Evolutionary conservation across 2,888 invertebrate genomes (phyloP).

Genomic region (Pedicia rivosa): DNA sequence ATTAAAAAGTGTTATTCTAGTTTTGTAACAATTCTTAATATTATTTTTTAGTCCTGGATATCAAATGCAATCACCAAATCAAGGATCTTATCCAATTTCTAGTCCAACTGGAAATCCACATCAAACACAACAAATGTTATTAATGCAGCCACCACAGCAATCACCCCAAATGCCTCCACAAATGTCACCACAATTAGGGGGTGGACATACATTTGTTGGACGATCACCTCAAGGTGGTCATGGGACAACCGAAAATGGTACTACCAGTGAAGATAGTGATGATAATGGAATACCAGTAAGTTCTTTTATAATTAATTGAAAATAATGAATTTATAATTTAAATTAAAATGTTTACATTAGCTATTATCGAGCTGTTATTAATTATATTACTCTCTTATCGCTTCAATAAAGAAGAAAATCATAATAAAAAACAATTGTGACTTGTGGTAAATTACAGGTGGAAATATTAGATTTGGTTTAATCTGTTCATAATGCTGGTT

Average conservation of each 20-base stretch:
- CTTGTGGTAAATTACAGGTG: no score
- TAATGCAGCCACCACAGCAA: conserved; percentile 24
- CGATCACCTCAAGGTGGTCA: conserved; percentile 45
- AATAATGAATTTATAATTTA: no score
- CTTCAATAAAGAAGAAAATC: no score
- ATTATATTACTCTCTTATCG: no score
- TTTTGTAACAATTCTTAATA: not conserved
- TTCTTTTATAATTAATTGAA: no score
- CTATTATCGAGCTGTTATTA: no score
- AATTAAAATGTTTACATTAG: no score
- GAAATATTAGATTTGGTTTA: no score
- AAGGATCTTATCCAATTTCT: conserved; percentile 4
- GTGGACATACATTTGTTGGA: conserved; percentile 16
- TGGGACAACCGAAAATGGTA: conserved; percentile 39
- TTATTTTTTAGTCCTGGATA: conserved; percentile 2
- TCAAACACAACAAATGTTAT: conserved; percentile 21
- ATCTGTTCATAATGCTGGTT: no score
- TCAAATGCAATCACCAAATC: conserved; percentile 7
- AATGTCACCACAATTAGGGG: conserved; percentile 18
- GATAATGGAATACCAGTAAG: conserved; percentile 50
- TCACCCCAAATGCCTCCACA: conserved; percentile 25
- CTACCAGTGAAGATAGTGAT: conserved; percentile 77
- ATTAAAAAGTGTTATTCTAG: not conserved
- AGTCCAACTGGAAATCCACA: conserved; percentile 11
- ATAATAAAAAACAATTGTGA: no score